phyloP scores from a whole-genome alignment of 2,113 vertebrate genomes.

The Coturnix japonica region DNA sequence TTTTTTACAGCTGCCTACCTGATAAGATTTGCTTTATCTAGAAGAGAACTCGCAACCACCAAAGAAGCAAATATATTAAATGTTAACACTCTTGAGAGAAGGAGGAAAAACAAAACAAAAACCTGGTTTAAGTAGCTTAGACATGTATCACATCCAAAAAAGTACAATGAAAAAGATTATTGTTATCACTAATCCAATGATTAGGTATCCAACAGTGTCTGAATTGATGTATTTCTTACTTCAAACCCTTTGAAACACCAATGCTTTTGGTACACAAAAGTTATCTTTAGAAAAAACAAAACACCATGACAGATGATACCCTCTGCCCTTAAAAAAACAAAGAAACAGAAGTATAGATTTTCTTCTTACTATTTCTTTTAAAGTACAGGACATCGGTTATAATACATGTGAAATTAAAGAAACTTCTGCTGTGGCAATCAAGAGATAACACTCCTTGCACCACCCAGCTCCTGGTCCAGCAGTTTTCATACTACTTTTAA shows the following conservation, averaged over 20 bases:
- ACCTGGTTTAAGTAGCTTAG: background rate
- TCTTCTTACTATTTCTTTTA: background rate
- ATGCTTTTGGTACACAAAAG: background rate
- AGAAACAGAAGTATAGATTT: background rate
- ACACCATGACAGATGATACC: too few relatives aligned
- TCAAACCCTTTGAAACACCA: background rate
- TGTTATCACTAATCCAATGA: background rate
- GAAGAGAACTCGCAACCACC: background rate
- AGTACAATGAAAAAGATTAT: too few relatives aligned
- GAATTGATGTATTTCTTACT: background rate
- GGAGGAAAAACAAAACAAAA: background rate
- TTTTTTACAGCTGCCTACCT: background rate
- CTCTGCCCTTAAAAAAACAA: background rate
- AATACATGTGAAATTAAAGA: background rate
- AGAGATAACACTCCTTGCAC: background rate
- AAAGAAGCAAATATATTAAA: background rate
- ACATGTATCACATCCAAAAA: background rate
- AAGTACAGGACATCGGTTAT: background rate
- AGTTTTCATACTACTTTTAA: background rate
- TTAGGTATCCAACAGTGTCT: background rate
- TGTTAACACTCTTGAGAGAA: background rate
- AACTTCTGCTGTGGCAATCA: background rate
- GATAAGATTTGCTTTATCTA: background rate
- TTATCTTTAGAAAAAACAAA: background rate
- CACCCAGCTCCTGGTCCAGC: background rate